A percentile compares a stretch with the other conserved stretches of the same genome.
Evolutionary conservation across 2,797 vertebrate species (phyloP).

Genomic region (Streptopelia turtur): DNA sequence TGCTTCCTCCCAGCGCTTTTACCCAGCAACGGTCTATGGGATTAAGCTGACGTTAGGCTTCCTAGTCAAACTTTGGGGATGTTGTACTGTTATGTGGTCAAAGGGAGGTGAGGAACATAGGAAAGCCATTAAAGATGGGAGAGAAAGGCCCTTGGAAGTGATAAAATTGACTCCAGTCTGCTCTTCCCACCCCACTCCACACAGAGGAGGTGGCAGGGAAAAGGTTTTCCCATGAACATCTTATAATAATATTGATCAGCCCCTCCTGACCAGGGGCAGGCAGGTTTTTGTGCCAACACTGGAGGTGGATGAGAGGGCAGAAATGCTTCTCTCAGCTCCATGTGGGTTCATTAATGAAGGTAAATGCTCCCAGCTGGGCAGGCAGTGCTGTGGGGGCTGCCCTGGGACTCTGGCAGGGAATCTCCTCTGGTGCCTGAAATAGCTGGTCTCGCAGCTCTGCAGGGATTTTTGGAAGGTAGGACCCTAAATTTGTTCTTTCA

Average conservation of each 20-base stretch:
- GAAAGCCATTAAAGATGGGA: neutral
- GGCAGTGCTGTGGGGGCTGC: neutral
- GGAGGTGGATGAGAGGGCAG: neutral
- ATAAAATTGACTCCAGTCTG: neutral
- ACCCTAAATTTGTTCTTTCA: neutral
- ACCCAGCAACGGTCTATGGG: neutral
- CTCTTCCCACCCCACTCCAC: neutral
- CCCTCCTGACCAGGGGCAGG: neutral
- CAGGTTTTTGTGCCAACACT: neutral
- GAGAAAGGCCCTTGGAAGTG: neutral
- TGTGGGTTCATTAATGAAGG: neutral
- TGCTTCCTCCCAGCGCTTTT: slow-evolving; percentile 29
- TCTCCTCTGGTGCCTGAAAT: neutral
- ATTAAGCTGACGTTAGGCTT: neutral
- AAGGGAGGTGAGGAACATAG: neutral
- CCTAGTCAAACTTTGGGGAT: neutral
- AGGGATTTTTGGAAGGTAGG: neutral
- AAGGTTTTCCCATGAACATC: neutral
- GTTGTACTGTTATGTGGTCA: neutral
- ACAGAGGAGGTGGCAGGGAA: neutral
- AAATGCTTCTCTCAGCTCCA: slow-evolving; percentile 1
- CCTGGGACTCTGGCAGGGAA: neutral
- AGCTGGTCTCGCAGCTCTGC: neutral
- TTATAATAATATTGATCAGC: neutral
- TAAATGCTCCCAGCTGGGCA: neutral